These are phyloP conservation scores for Lasioglossum oenotherae DNA, from an alignment of 2,888 invertebrate genomes.

Conservation along the genomic window DNA sequence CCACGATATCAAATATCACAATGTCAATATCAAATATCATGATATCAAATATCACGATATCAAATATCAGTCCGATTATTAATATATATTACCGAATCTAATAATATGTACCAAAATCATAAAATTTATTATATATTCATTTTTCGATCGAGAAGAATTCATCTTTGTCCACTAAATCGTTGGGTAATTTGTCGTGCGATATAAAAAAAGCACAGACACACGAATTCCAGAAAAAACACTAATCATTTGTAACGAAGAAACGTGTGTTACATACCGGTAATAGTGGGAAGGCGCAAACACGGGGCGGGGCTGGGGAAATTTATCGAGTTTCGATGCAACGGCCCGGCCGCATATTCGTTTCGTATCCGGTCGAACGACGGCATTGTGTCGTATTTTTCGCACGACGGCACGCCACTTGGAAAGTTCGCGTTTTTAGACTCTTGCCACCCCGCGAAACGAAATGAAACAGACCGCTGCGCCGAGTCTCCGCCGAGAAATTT, in stretches of 20 bases:
- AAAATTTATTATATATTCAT: too few relatives aligned
- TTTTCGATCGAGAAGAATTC: too few relatives aligned
- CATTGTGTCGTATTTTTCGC: slow-evolving; percentile 42
- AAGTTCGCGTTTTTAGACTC: slow-evolving; percentile 33
- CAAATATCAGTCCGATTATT: too few relatives aligned
- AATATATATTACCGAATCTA: too few relatives aligned
- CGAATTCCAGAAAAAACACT: too few relatives aligned
- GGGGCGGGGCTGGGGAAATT: neutral
- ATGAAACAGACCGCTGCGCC: neutral
- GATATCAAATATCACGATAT: too few relatives aligned
- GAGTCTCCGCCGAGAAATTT: slow-evolving; percentile 43
- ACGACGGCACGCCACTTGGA: slow-evolving; percentile 14
- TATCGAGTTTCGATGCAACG: slow-evolving; percentile 17
- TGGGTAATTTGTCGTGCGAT: too few relatives aligned
- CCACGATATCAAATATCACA: too few relatives aligned
- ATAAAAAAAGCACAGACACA: too few relatives aligned
- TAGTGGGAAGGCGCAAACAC: neutral
- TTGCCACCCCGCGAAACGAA: neutral
- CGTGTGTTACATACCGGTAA: neutral
- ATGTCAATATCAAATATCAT: too few relatives aligned
- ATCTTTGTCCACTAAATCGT: too few relatives aligned
- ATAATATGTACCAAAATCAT: too few relatives aligned
- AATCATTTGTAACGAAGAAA: neutral
- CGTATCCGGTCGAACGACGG: neutral
- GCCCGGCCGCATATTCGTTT: neutral